A percentile compares a stretch with the other conserved stretches of the same genome.
phyloP scores from a whole-genome alignment of 1,140 invertebrate species.

The Ephestia elutella region DNA sequence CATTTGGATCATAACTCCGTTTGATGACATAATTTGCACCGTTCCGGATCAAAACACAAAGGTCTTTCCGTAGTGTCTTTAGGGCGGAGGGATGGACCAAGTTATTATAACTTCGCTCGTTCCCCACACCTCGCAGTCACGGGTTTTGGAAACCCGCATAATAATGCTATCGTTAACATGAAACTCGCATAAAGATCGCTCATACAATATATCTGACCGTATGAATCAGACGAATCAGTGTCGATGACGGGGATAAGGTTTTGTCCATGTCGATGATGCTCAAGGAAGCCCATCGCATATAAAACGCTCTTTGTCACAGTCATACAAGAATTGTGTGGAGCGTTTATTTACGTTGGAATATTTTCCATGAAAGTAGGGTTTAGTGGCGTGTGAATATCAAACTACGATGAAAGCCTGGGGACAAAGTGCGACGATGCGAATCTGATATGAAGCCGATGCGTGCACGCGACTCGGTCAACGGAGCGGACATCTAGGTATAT shows the following conservation, averaged over 20 bases:
- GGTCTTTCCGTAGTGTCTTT: conserved; percentile 27
- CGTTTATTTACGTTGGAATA: conserved; percentile 8
- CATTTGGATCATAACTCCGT: background rate
- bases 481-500: too few relatives aligned
- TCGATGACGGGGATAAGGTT: conserved; percentile 35
- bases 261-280: conserved; percentile 28
- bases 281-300: conserved; percentile 22
- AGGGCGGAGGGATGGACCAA: conserved; percentile 40
- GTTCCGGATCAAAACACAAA: conserved; percentile 47
- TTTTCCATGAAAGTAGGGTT: conserved; percentile 5
- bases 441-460: too few relatives aligned
- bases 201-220: conserved; percentile 40
- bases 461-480: too few relatives aligned
- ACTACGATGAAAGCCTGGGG: background rate
- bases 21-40: background rate
- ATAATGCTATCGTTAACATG: conserved; percentile 46
- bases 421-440: background rate
- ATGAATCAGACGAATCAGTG: conserved; percentile 29
- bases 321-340: background rate
- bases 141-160: conserved; percentile 49
- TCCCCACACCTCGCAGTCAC: conserved; percentile 49
- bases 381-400: conserved; percentile 2
- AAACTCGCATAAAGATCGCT: conserved; percentile 44
- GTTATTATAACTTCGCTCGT: conserved; percentile 67
- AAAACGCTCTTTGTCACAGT: conserved; percentile 1